phyloP scores from a whole-genome alignment of 2,888 invertebrate species.

The Dorcus parallelipipedus region DNA sequence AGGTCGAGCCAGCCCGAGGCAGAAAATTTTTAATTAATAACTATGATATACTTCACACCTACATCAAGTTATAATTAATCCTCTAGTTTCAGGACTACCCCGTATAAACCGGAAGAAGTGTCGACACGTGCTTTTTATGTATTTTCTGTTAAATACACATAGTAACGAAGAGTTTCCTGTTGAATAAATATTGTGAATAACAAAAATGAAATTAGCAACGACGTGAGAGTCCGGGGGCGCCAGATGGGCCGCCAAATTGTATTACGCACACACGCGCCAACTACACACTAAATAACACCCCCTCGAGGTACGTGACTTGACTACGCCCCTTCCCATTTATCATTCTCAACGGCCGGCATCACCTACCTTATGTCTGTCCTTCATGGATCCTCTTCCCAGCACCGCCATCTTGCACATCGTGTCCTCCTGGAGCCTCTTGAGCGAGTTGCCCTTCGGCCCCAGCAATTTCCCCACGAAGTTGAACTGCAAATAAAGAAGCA shows the following conservation, averaged over 20 bases:
- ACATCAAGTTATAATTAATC: no score
- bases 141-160: no score
- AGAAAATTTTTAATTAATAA: no score
- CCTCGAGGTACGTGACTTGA: neutral
- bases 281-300: conserved; percentile 10
- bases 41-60: no score
- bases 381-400: conserved; percentile 89
- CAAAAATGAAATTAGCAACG: no score
- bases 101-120: no score
- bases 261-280: conserved; percentile 8
- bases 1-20: no score
- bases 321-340: neutral
- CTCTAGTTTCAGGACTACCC: no score
- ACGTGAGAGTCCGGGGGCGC: neutral
- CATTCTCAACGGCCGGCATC: neutral
- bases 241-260: conserved; percentile 1
- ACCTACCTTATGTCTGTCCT: conserved; percentile 81
- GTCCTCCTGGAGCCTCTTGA: conserved; percentile 89
- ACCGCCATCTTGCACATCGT: conserved; percentile 97
- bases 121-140: no score
- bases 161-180: no score
- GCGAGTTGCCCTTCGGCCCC: conserved; percentile 90
- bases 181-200: no score
- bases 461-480: conserved; percentile 94
- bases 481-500: conserved; percentile 61